Evolutionary conservation across 1,140 invertebrate species (phyloP).

Genomic region (Neotoxoptera formosana): DNA sequence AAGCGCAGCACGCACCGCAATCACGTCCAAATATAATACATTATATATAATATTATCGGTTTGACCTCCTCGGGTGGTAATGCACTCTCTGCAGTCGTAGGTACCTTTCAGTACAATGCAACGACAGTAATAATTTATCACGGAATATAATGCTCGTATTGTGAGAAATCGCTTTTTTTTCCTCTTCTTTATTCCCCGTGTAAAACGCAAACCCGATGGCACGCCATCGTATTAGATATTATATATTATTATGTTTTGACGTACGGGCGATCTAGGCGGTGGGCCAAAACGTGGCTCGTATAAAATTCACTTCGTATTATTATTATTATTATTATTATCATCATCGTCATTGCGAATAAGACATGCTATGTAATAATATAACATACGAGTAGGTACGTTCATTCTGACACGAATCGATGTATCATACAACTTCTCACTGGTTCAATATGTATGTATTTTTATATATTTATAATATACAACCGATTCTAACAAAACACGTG

Average conservation of each 20-base stretch:
- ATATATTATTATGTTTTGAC: neutral
- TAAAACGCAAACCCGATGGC: neutral
- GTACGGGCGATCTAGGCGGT: neutral
- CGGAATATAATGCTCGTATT: conserved; percentile 18
- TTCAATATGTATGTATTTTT: neutral
- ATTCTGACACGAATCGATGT: neutral
- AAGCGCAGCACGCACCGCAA: neutral
- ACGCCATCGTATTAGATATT: conserved; percentile 5
- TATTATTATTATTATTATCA: neutral
- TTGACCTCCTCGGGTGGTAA: conserved; percentile 22
- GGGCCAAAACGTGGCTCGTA: neutral
- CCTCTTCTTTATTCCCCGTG: neutral
- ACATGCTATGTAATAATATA: neutral
- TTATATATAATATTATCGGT: conserved; percentile 15
- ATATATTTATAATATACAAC: neutral
- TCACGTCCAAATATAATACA: conserved; percentile 1
- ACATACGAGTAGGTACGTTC: neutral
- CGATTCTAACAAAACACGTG: neutral
- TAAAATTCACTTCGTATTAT: neutral
- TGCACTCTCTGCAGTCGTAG: neutral
- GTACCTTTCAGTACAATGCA: neutral
- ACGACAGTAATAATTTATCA: conserved; percentile 14
- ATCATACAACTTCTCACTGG: neutral
- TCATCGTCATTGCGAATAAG: neutral
- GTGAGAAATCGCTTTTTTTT: conserved; percentile 18